Percentiles rank a stretch among this genome's conserved stretches.
phyloP scores from a whole-genome alignment of 2,888 invertebrate genomes.

The Cremastinae sp. region DNA sequence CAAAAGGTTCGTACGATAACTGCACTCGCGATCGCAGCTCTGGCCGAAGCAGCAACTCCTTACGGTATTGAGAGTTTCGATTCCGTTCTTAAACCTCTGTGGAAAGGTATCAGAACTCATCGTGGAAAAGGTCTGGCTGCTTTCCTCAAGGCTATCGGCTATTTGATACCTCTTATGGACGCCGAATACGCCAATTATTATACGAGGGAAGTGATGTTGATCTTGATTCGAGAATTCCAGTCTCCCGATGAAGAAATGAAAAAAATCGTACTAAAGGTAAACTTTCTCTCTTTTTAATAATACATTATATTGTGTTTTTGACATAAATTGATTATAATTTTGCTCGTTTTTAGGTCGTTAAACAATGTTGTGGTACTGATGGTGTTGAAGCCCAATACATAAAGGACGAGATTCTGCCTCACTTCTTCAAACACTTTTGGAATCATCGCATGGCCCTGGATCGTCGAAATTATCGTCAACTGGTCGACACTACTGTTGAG shows the following conservation, averaged over 20 bases:
- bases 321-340: constrained; percentile 20
- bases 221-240: constrained; percentile 99
- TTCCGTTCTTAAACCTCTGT: constrained; percentile 98
- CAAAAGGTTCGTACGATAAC: constrained; percentile 99
- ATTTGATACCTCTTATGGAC: constrained; percentile 99
- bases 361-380: constrained; percentile 99
- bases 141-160: constrained; percentile 99
- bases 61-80: constrained; percentile 99
- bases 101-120: constrained; percentile 98
- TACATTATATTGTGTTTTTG: not conserved
- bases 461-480: constrained; percentile 94
- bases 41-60: constrained; percentile 99
- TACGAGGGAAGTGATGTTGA: constrained; percentile 99
- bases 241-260: constrained; percentile 99
- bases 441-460: constrained; percentile 99
- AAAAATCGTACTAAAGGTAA: constrained; percentile 98
- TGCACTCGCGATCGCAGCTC: constrained; percentile 97
- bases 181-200: constrained; percentile 99
- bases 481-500: constrained; percentile 99
- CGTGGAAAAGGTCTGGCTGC: constrained; percentile 97
- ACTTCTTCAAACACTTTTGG: constrained; percentile 99
- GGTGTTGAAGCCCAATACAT: constrained; percentile 99
- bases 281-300: not conserved
- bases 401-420: constrained; percentile 98
- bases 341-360: constrained; percentile 88